Evolutionary conservation across 2,797 vertebrate species (phyloP), one percentile per base, ranked within the genome.

Genomic region (Sebastes jordani): DNA sequence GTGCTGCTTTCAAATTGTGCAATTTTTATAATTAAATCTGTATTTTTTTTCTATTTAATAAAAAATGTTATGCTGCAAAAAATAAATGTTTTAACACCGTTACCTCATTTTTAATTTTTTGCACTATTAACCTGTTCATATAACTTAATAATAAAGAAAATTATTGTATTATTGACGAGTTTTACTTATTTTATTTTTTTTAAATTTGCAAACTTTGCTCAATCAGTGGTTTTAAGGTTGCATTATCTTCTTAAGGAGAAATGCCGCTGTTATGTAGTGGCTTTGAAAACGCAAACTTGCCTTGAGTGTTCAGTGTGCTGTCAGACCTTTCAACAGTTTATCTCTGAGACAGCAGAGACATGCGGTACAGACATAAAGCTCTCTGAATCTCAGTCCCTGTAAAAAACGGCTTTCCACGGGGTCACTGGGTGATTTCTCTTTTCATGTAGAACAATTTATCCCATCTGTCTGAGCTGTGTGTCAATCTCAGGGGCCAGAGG

Each of bases 31-130:
- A 69, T 59, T 52, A 52, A 4, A 10, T 74, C 22, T 66, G 27
- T 70, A 7, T 71, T 25, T 23, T 20, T 71, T 52, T 62, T 65
- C 3, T 55, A 18, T 69, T 13, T 34, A 18, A 71, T 80, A 0
- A 3, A 29, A 36, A 2, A 8, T 64, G 64, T 83, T 59, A 72
- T 85, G 3, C 6, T 63, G 5, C 4, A 20, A 78, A 76, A 70
- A 90, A 91, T 83, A 84, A 88, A 91, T 68, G 2, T 76, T 79
- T 86, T 65, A 22, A 60, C 0, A 60, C 0, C 30, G 63, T 23
- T 6, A 0, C 22, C 1, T 2, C 16, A 0, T 27, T 73, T n/a
- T 20, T 2, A 0, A 8, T 56, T 13, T 10, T 54, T 52, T 52
- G 18, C 1, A 59, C 5, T 1, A n/a, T 18, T n/a, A 25, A 52